A percentile compares a stretch with the other conserved stretches of the same genome.
Evolutionary conservation across 2,888 invertebrate species (phyloP).

Genomic region (Philaethria dido): DNA sequence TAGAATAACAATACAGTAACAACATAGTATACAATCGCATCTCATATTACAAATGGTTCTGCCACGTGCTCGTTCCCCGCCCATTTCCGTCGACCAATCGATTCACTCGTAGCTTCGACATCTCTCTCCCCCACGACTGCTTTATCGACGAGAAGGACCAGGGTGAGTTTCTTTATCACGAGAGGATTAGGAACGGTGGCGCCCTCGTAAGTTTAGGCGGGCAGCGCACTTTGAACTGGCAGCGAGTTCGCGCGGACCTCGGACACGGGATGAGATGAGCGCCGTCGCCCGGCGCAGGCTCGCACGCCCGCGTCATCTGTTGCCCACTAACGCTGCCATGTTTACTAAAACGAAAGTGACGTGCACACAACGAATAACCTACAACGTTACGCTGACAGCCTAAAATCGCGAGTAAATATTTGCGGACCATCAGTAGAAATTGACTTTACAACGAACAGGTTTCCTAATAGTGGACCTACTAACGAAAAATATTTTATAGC

Average conservation of each 20-base stretch:
- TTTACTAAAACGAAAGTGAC: slow-evolving; percentile 79
- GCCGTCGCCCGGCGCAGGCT: slow-evolving; percentile 71
- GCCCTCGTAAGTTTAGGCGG: slow-evolving; percentile 56
- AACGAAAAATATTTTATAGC: slow-evolving; percentile 44
- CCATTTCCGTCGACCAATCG: slow-evolving; percentile 78
- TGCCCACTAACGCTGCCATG: slow-evolving; percentile 78
- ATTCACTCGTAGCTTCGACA: slow-evolving; percentile 63
- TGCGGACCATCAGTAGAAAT: slow-evolving; percentile 51
- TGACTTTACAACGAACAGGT: slow-evolving; percentile 69
- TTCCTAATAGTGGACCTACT: slow-evolving; percentile 29
- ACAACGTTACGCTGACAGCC: slow-evolving; percentile 61
- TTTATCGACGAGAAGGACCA: slow-evolving; percentile 71
- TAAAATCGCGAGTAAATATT: slow-evolving; percentile 57
- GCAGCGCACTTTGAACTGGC: slow-evolving; percentile 59
- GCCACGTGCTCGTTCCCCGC: slow-evolving; percentile 79
- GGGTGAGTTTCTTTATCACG: slow-evolving; percentile 54
- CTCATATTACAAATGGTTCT: slow-evolving; percentile 58
- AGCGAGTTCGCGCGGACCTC: slow-evolving; percentile 56
- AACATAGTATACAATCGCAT: slow-evolving; percentile 56
- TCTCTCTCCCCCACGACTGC: slow-evolving; percentile 68
- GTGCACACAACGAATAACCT: slow-evolving; percentile 81
- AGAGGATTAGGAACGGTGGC: slow-evolving; percentile 60
- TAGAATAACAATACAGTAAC: slow-evolving; percentile 55
- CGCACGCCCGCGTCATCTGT: slow-evolving; percentile 81
- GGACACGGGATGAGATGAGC: slow-evolving; percentile 72